These are phyloP conservation scores for Pseudomyrmex cubaensis DNA, from an alignment of 1,140 invertebrate species.

Conservation along the genomic window DNA sequence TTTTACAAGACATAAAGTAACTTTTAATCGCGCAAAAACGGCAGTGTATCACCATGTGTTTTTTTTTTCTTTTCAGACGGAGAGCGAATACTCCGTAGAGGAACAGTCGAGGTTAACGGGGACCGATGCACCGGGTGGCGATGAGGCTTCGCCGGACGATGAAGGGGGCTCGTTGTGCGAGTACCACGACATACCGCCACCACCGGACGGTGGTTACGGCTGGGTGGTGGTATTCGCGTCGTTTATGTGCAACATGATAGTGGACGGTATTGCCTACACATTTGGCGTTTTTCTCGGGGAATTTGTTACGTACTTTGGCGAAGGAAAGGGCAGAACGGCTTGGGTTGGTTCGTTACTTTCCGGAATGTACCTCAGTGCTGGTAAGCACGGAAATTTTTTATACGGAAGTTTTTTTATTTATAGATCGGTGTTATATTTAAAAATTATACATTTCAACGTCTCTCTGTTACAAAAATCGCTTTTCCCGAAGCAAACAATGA, in stretches of 20 bases:
- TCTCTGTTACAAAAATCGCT: too few species aligned
- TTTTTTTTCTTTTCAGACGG: conserved; percentile 88
- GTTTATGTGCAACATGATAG: conserved; percentile 99
- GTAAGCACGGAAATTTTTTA: conserved; percentile 83
- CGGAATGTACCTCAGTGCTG: conserved; percentile 96
- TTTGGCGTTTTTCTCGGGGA: conserved; percentile 95
- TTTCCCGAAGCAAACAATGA: too few species aligned
- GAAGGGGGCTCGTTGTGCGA: conserved; percentile 90
- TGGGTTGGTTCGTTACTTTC: conserved; percentile 98
- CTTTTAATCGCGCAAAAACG: background rate
- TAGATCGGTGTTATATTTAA: too few species aligned
- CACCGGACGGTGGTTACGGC: conserved; percentile 95
- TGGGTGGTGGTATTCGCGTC: conserved; percentile 97
- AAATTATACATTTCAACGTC: too few species aligned
- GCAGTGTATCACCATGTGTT: too few species aligned
- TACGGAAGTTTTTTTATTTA: too few species aligned
- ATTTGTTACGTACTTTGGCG: conserved; percentile 93
- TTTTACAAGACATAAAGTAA: background rate
- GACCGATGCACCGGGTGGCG: conserved; percentile 77
- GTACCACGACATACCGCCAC: conserved; percentile 92
- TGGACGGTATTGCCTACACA: conserved; percentile 98
- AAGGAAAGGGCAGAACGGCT: conserved; percentile 94
- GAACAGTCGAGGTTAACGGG: conserved; percentile 90
- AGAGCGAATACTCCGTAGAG: conserved; percentile 93
- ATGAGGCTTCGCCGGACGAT: conserved; percentile 89